These are phyloP conservation scores for Danio aesculapii DNA, from an alignment of 2,797 vertebrate species.

Conservation along the genomic window DNA sequence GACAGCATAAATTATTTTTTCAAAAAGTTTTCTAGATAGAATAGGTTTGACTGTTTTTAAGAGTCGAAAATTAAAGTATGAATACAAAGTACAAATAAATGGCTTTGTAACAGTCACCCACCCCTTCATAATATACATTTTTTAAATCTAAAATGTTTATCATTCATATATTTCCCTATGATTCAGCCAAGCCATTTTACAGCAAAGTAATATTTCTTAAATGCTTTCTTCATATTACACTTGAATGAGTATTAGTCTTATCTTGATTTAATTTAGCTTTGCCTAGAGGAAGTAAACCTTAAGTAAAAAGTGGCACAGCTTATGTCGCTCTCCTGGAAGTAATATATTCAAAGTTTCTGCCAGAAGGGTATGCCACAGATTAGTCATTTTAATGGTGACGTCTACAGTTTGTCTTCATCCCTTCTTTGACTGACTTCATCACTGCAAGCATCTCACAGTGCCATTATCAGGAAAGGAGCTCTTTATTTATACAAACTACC, in stretches of 20 bases:
- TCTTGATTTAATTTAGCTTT: not conserved
- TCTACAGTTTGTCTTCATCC: not conserved
- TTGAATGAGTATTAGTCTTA: not conserved
- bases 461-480: not conserved
- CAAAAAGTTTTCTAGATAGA: no score
- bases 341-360: not conserved
- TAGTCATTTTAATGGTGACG: not conserved
- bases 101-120: not conserved
- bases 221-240: not conserved
- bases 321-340: not conserved
- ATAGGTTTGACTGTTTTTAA: no score
- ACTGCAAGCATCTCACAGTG: not conserved
- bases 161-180: not conserved
- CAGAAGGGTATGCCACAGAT: not conserved
- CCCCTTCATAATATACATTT: not conserved
- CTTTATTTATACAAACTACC: conserved; percentile 1
- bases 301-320: not conserved
- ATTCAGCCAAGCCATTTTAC: not conserved
- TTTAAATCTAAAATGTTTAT: not conserved
- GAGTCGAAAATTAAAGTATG: no score
- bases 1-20: no score
- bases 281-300: not conserved
- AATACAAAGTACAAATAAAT: no score
- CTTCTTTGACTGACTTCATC: not conserved
- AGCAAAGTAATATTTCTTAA: not conserved